Evolutionary conservation across 2,888 invertebrate species (phyloP), one percentile per base, ranked within the genome.

Genomic region (Pyrrhia umbra): DNA sequence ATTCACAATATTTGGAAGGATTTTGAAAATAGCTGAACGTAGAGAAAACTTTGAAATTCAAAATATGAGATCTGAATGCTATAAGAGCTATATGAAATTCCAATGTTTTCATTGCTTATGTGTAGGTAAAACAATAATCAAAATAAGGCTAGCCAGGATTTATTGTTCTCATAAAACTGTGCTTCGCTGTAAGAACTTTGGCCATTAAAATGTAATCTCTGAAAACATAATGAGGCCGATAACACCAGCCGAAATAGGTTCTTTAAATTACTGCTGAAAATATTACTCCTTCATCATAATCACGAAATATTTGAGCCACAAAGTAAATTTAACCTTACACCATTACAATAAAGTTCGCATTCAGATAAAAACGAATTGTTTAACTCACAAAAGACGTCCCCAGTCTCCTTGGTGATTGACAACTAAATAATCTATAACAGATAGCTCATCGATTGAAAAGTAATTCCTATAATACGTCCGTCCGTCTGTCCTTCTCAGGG

Each of bases 401-500:
- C 6, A 42, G 59, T 70, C 50, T 30, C 37, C 58, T 75, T 68
- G 50, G 54, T 49, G 49, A 51, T 34, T n/a, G 43, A 42, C 27
- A 45, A 18, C 16, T 34, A 55, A 51, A 52, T 49, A 59, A 23
- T 64, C 61, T 34, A 27, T 23, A 54, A 52, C 30, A 67, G 56
- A 75, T 64, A 64, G 68, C 47, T n/a, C 16, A 50, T 18, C 30
- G 54, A 68, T 68, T 68, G 55, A 45, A 21, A 15, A 49, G 52
- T 49, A 64, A 75, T 59, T 54, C 39, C 56, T 68, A 55, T 20
- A 16, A 55, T 37, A 49, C 16, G 42, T 50, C 16, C 30, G 23
- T 49, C 9, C 0, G 27, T 30, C 47, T 42, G 49, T 71, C 71
- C 68, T 72, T 55, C 39, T 67, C 71, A 51, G 39, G 59, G 70